Conservation (phyloP, 2,797 vertebrate species). For the Gymnocypris eckloni region DNA sequence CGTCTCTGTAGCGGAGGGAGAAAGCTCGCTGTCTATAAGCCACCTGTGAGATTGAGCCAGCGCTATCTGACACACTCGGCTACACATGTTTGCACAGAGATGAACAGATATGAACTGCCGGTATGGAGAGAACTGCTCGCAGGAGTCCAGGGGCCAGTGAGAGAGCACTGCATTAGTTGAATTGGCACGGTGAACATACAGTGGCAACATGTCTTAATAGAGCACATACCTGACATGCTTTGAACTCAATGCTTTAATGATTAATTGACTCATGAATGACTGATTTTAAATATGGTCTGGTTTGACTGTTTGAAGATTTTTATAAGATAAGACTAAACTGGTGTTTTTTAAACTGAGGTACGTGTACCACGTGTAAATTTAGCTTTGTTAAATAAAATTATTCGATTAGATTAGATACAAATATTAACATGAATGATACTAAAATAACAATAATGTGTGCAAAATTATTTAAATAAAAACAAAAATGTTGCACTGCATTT, state of each 20-base stretch:
- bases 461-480: background rate
- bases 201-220: background rate
- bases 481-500: background rate
- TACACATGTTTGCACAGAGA: conserved; percentile 35
- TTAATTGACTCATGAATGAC: background rate
- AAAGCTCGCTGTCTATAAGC: conserved; percentile 30
- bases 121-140: conserved; percentile 13
- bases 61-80: conserved; percentile 46
- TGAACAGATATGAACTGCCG: conserved; percentile 45
- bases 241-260: background rate
- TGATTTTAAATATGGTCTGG: background rate
- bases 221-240: background rate
- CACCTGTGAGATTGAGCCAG: conserved; percentile 44
- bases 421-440: background rate
- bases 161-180: background rate
- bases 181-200: conserved; percentile 1
- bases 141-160: background rate
- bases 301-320: background rate
- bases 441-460: background rate
- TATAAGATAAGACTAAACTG: background rate
- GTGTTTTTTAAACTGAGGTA: background rate
- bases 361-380: background rate
- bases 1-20: conserved; percentile 31
- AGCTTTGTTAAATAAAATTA: background rate
- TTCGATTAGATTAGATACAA: too few species aligned